Conservation (phyloP, 1,140 invertebrate species). For the Drosophila setifemur region DNA sequence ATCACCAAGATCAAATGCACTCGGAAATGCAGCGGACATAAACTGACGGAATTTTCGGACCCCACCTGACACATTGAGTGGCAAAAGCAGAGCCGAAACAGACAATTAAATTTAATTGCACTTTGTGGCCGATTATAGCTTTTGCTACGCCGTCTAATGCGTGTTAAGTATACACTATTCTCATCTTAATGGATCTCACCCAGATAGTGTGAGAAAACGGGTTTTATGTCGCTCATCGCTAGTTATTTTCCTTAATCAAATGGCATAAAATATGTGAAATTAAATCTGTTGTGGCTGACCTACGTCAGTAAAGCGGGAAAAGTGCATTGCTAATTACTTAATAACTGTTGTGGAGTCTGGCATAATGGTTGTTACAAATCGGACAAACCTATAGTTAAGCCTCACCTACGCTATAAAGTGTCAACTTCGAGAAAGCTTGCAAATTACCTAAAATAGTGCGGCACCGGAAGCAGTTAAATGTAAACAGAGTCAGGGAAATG, state of each 20-base stretch:
- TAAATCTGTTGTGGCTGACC: slow-evolving; percentile 52
- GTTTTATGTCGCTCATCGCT: slow-evolving; percentile 48
- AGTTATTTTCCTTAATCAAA: slow-evolving; percentile 72
- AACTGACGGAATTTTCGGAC: slow-evolving; percentile 14
- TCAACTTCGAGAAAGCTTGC: neutral
- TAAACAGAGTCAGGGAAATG: slow-evolving; percentile 18
- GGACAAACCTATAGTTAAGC: slow-evolving; percentile 3
- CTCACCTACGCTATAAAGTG: neutral
- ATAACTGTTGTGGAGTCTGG: neutral
- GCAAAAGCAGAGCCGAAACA: slow-evolving; percentile 4
- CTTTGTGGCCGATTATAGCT: slow-evolving; percentile 7
- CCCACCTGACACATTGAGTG: neutral
- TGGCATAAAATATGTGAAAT: slow-evolving; percentile 55
- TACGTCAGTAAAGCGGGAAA: slow-evolving; percentile 41
- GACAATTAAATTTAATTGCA: slow-evolving; percentile 67
- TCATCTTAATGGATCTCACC: slow-evolving; percentile 50
- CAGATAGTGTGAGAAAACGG: slow-evolving; percentile 59
- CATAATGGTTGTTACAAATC: slow-evolving; percentile 13
- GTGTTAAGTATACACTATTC: slow-evolving; percentile 59
- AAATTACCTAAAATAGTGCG: neutral
- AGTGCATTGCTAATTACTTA: slow-evolving; percentile 19
- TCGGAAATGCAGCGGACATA: slow-evolving; percentile 47
- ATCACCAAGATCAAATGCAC: neutral
- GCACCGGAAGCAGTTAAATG: slow-evolving; percentile 38
- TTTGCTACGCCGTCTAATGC: slow-evolving; percentile 20